phyloP scores from a whole-genome alignment of 1,140 invertebrate species.

The Euura saliciscinereae region DNA sequence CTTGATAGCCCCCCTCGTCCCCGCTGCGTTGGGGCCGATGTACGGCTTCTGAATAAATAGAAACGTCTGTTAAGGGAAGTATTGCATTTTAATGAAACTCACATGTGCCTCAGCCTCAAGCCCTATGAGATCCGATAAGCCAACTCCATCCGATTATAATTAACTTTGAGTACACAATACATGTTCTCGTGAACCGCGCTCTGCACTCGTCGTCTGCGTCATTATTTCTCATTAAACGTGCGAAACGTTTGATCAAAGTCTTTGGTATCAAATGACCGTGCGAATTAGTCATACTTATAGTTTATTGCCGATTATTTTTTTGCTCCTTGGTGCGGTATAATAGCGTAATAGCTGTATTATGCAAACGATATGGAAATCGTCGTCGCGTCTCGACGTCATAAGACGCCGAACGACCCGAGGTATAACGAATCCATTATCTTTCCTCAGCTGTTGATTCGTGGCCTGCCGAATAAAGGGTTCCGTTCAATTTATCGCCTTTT shows the following conservation, averaged over 20 bases:
- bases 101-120: neutral
- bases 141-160: neutral
- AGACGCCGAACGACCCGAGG: neutral
- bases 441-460: too few relatives aligned
- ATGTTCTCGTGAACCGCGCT: neutral
- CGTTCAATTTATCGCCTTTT: too few relatives aligned
- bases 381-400: neutral
- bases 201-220: too few relatives aligned
- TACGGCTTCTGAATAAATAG: neutral
- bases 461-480: too few relatives aligned
- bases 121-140: neutral
- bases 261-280: too few relatives aligned
- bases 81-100: slow-evolving; percentile 1
- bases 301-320: too few relatives aligned
- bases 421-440: neutral
- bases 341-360: neutral
- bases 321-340: too few relatives aligned
- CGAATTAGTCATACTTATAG: too few relatives aligned
- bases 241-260: too few relatives aligned
- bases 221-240: too few relatives aligned
- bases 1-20: neutral
- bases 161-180: neutral
- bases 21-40: neutral
- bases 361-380: neutral
- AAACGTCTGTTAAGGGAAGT: neutral